Base-by-base conservation (phyloP, 2,113 vertebrate genomes). In the Maylandia zebra region DNA sequence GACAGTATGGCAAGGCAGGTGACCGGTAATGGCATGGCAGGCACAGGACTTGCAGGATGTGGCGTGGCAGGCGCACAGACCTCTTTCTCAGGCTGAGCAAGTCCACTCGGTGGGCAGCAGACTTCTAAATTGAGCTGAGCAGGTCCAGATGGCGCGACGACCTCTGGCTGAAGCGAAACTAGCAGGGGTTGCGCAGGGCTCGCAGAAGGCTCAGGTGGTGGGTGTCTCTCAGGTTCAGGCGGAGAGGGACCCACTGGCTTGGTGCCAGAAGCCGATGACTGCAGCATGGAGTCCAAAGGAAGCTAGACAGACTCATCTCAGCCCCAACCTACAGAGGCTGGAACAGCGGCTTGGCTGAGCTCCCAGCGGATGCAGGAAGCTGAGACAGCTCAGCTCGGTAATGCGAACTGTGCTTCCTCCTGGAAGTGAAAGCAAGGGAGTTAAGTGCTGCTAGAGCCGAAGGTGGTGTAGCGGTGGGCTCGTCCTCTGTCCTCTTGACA, bases 61-160 rank as follows among this genome's bases (percentile, higher is more conserved):
- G 22, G 6, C 7, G 55, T 13, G 55, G 22, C 22, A 56, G 55
- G 55, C 11, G 11, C 1, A 27, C 55, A 56, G 55, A 56, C 4
- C 55, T 56, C 55, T 27, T 6, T 27, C 55, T 56, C 2, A 6
- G 53, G 53, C 55, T 56, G 55, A 27, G 22, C 6, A 56, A 56
- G 11, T 56, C 53, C 53, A 56, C 22, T 24, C 53, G 22, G 22
- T 56, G 53, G 22, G 53, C 53, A 7, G 53, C 53, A 56, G 53
- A 24, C 53, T 56, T 24, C 53, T 56, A 24, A 56, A 24, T 56
- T 0, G 0, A 0, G 53, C 0, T 56, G 11, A 56, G 22, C 53
- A 56, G 53, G 53, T 56, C 22, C 22, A 24, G 22, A 56, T 56
- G 11, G 22, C 4, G 11, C 11, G 11, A 56, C 6, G 11, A 1